Base-by-base conservation (phyloP, 2,113 vertebrate genomes). In the Sylvia atricapilla region DNA sequence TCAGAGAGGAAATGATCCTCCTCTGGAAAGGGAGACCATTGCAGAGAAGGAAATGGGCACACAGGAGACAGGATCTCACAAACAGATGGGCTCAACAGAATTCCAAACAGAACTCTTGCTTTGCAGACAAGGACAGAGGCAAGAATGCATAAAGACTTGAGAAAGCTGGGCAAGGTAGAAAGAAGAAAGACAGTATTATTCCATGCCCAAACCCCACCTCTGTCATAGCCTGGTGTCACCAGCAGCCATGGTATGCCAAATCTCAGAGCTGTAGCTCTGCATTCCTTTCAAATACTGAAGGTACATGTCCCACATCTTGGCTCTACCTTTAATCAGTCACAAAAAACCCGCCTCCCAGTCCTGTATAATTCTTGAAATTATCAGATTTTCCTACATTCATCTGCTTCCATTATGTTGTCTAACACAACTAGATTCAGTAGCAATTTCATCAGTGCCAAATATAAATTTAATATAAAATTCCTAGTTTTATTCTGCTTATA, bases 221-320 rank as follows among this genome's bases (percentile, higher is more conserved):
- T 3, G 1, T 84, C n/a, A 28, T 2, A 49, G n/a, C 21, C 31
- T 84, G 46, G 37, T 84, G 68, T 30, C 37, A 16, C 30, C 56
- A 81, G 44, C 44, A 90, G 66, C 22, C 20, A 27, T 1, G 3
- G 8, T 23, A 15, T 24, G 15, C 12, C n/a, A 72, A 87, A 82
- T 49, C 52, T 68, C 22, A 60, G 4, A 78, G 19, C 41, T 46
- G 8, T 60, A n/a, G 5, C 24, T 67, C 15, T 81, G 56, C 19
- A 31, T 7, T 79, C 31, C 33, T 80, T 44, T 74, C 50, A 78
- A 30, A 49, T n/a, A 46, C 28, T 78, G 58, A 68, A 86, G 28
- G 15, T 75, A 11, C 0, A 0, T 49, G 28, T 52, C 49, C 31
- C 60, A 59, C 8, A 31, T 20, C 17, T 41, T 85, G 67, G 5